Evolutionary conservation across 2,888 invertebrate genomes (phyloP).

Genomic region (Cepaea hortensis): DNA sequence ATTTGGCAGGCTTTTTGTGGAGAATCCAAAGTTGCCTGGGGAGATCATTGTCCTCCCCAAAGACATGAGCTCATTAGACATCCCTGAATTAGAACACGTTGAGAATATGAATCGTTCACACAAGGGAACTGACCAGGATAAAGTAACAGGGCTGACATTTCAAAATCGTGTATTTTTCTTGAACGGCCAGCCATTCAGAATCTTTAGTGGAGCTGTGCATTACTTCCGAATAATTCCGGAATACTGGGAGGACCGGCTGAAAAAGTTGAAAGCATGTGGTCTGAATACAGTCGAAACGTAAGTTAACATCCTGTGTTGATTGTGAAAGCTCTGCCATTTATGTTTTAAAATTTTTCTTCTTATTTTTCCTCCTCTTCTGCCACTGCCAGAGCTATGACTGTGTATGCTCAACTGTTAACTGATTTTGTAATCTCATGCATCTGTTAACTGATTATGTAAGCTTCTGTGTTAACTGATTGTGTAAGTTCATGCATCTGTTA

Average conservation of each 20-base stretch:
- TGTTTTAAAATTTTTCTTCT: too few species aligned
- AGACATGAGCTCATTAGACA: not conserved
- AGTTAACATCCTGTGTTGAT: conserved; percentile 44
- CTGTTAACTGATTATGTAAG: too few species aligned
- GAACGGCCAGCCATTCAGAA: conserved; percentile 62
- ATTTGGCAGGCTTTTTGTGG: not conserved
- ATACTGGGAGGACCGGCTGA: conserved; percentile 72
- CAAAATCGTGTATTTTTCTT: conserved; percentile 64
- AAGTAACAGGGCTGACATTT: conserved; percentile 55
- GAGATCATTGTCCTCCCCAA: conserved; percentile 2
- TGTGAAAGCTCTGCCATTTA: too few species aligned
- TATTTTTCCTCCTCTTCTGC: too few species aligned
- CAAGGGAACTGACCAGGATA: not conserved
- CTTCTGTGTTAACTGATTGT: too few species aligned
- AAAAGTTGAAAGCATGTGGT: conserved; percentile 72
- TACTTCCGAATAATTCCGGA: conserved; percentile 72
- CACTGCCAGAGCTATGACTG: too few species aligned
- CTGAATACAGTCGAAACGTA: conserved; percentile 75
- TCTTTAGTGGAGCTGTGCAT: conserved; percentile 74
- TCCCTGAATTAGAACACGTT: not conserved
- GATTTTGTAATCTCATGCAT: too few species aligned
- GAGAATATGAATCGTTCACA: not conserved
- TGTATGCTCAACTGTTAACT: too few species aligned
- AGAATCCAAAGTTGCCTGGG: not conserved
- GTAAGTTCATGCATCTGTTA: too few species aligned